Conservation (phyloP, 2,113 vertebrate species). For the Myrmecobius fasciatus region DNA sequence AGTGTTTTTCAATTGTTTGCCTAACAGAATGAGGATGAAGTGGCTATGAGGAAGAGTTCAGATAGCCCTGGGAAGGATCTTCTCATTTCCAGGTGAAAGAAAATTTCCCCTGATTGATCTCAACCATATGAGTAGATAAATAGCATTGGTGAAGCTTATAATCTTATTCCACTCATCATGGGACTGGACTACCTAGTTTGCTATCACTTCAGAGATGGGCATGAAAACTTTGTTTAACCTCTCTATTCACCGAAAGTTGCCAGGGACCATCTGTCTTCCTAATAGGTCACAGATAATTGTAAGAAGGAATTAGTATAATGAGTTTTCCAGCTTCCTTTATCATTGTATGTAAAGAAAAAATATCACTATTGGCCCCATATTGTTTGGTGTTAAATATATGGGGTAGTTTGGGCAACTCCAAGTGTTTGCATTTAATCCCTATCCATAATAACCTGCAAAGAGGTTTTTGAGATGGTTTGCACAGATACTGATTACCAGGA, state of each 20-base stretch:
- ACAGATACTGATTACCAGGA: not conserved
- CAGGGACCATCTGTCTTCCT: not conserved
- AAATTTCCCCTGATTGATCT: not conserved
- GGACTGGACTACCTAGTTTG: not conserved
- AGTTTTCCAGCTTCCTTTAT: not conserved
- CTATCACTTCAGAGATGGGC: not conserved
- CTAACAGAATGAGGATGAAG: not conserved
- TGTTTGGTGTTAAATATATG: not conserved
- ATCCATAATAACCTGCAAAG: not conserved
- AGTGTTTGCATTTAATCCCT: not conserved
- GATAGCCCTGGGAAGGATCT: not conserved
- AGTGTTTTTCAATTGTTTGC: not conserved
- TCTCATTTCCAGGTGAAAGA: not conserved
- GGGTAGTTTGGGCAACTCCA: not conserved
- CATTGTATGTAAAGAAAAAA: not conserved
- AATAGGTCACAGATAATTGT: not conserved
- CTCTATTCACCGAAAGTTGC: not conserved
- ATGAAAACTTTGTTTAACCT: not conserved
- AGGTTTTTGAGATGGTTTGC: not conserved
- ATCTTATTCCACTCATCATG: not conserved
- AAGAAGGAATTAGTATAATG: not conserved
- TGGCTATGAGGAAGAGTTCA: not conserved
- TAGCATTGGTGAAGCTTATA: not conserved
- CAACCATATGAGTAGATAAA: not conserved
- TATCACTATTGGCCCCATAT: not conserved